Conservation (phyloP, 2,113 vertebrate genomes). For the Tamias sibiricus region DNA sequence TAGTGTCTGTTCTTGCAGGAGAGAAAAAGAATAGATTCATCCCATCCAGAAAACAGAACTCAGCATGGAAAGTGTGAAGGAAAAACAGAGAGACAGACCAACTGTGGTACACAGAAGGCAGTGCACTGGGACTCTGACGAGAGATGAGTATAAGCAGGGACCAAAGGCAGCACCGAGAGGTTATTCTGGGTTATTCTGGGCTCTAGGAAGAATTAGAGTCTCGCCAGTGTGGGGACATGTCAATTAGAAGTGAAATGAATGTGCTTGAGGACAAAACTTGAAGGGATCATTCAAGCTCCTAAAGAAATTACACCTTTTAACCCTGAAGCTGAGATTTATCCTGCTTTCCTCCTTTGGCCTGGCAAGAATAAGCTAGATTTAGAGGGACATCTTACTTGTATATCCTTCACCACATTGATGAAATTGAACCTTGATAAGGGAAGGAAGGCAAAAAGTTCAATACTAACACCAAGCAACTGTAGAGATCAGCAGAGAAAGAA, state of each 20-base stretch:
- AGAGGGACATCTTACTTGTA: constrained; percentile 48
- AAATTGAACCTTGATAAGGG: constrained; percentile 39
- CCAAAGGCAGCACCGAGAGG: neutral
- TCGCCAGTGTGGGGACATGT: neutral
- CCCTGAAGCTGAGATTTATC: constrained; percentile 11
- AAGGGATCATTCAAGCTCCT: constrained; percentile 23
- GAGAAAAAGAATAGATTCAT: neutral
- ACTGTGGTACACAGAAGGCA: neutral
- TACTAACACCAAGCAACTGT: neutral
- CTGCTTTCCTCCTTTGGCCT: neutral
- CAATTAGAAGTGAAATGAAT: constrained; percentile 64
- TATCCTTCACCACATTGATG: neutral
- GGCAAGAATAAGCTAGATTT: constrained; percentile 40
- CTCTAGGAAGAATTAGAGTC: neutral
- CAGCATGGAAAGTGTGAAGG: neutral
- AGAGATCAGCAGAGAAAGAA: neutral
- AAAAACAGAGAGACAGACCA: neutral
- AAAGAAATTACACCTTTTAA: constrained; percentile 52
- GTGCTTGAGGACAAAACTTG: constrained; percentile 31
- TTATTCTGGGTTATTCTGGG: constrained; percentile 46
- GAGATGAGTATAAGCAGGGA: neutral
- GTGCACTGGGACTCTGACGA: constrained; percentile 18
- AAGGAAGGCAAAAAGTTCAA: constrained; percentile 8
- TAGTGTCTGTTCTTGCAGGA: neutral
- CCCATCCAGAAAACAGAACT: neutral